phyloP scores from a whole-genome alignment of 2,113 vertebrate species.

The Isichthys henryi region DNA sequence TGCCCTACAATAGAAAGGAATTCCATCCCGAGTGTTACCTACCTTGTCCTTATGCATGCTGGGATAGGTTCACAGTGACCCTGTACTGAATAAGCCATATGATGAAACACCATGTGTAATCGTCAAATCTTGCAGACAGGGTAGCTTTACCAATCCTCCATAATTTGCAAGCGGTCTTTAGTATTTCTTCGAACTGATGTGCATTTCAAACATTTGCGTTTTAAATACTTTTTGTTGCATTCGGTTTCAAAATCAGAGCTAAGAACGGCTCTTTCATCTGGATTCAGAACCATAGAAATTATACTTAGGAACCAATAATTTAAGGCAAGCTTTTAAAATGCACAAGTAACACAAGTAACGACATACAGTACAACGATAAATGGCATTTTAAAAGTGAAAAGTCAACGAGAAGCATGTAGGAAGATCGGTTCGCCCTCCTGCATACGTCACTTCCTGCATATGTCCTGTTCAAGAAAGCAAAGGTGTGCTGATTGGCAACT shows the following conservation, averaged over 20 bases:
- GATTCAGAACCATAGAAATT: background rate
- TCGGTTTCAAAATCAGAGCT: background rate
- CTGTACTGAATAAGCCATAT: background rate
- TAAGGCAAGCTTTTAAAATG: background rate
- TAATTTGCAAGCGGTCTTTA: background rate
- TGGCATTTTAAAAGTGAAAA: conserved; percentile 10
- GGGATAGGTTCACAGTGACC: background rate
- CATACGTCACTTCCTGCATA: conserved; percentile 27
- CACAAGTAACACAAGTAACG: background rate
- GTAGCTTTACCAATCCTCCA: background rate
- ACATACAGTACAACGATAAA: background rate
- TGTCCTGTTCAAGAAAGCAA: conserved; percentile 33
- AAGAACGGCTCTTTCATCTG: background rate
- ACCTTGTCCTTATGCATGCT: background rate
- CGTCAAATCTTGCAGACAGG: background rate
- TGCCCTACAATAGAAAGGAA: background rate
- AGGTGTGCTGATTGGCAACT: conserved; percentile 34
- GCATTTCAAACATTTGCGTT: background rate
- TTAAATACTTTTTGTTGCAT: background rate
- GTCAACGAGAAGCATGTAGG: conserved; percentile 2
- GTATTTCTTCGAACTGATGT: background rate
- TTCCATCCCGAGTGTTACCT: background rate
- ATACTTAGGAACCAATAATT: background rate
- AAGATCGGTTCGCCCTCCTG: background rate
- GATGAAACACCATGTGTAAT: background rate